phyloP scores from a whole-genome alignment of 2,888 invertebrate species.

The Tipula confusa region DNA sequence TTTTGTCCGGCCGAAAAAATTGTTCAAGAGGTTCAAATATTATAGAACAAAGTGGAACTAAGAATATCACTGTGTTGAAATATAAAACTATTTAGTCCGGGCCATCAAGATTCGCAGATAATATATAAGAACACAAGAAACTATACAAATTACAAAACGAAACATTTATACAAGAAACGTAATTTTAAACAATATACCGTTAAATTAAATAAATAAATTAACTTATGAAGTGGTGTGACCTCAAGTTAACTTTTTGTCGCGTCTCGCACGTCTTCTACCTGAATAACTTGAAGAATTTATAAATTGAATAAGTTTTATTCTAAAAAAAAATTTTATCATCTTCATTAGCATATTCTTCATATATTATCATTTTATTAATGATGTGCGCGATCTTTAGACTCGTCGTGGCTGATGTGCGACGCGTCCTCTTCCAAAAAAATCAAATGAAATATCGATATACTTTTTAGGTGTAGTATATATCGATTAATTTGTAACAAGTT shows the following conservation, averaged over 20 bases:
- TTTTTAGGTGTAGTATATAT: background rate
- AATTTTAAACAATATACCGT: background rate
- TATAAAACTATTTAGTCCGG: too few relatives aligned
- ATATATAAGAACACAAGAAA: too few relatives aligned
- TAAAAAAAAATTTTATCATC: background rate
- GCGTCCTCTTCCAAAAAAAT: background rate
- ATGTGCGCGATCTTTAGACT: background rate
- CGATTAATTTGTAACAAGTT: background rate
- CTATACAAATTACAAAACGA: background rate
- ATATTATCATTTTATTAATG: background rate
- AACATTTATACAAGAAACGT: background rate
- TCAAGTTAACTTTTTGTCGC: background rate
- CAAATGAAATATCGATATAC: background rate
- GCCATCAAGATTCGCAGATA: too few relatives aligned
- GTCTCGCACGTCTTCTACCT: background rate
- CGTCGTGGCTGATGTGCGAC: background rate
- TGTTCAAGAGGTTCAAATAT: too few relatives aligned
- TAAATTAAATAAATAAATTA: slow-evolving; percentile 20
- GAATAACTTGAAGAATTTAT: background rate
- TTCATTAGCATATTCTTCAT: slow-evolving; percentile 3
- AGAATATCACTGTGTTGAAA: too few relatives aligned
- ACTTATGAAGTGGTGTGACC: background rate
- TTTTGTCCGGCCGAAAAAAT: too few relatives aligned
- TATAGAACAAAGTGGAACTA: too few relatives aligned
- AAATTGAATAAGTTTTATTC: background rate